Evolutionary conservation across 2,113 vertebrate species (phyloP).

Genomic region (Oreotrochilus melanogaster): DNA sequence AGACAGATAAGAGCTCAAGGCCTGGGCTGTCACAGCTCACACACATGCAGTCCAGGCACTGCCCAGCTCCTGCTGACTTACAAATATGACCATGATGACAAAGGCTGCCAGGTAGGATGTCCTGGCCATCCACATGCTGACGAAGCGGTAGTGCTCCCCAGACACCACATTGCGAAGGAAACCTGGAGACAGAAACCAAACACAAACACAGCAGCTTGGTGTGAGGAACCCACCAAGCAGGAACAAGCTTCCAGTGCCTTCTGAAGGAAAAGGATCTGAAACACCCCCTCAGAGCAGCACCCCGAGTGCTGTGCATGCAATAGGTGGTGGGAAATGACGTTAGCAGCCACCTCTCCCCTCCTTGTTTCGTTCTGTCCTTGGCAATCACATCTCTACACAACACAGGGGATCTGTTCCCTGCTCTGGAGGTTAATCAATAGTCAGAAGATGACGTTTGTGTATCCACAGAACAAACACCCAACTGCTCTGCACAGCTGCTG

Average conservation of each 20-base stretch:
- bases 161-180: slow-evolving; percentile 97
- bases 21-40: background rate
- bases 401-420: background rate
- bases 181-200: slow-evolving; percentile 71
- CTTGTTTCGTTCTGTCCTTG: slow-evolving; percentile 9
- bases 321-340: background rate
- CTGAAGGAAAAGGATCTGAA: background rate
- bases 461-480: background rate
- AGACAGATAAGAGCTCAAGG: background rate
- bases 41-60: background rate
- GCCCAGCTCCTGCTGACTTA: slow-evolving; percentile 74
- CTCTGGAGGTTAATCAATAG: background rate
- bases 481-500: background rate
- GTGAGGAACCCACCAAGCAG: background rate
- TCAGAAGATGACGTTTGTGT: background rate
- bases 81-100: slow-evolving; percentile 99
- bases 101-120: slow-evolving; percentile 96
- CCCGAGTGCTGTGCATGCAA: background rate
- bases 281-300: background rate
- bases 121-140: slow-evolving; percentile 99
- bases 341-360: background rate
- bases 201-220: background rate
- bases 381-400: background rate
- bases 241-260: background rate
- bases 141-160: slow-evolving; percentile 97